These are phyloP conservation scores for Ciconia maguari DNA, from an alignment of 2,113 vertebrate genomes.

Conservation along the genomic window DNA sequence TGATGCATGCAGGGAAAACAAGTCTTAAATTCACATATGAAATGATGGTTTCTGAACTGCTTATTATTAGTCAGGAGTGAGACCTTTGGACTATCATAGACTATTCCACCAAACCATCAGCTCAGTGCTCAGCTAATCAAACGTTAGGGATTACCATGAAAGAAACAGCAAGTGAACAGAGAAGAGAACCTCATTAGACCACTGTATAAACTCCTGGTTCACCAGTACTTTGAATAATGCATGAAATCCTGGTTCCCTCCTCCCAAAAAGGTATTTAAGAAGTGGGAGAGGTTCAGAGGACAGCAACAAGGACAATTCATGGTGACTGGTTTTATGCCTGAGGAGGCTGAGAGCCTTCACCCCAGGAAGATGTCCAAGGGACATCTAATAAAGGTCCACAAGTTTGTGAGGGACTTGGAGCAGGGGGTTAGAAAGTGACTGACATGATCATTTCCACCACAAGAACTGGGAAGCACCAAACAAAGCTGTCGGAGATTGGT, in stretches of 20 bases:
- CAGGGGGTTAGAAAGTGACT: neutral
- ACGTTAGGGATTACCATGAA: neutral
- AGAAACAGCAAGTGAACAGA: neutral
- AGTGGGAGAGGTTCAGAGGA: neutral
- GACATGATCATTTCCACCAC: neutral
- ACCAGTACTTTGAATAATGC: neutral
- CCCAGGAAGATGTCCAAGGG: neutral
- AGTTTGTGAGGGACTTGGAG: neutral
- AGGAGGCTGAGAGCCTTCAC: neutral
- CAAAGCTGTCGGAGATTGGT: rapidly evolving
- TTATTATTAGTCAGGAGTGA: neutral
- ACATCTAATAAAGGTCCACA: neutral
- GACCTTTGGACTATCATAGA: neutral
- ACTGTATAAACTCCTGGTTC: neutral
- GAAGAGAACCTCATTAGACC: neutral
- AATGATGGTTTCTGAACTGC: neutral
- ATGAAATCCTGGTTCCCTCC: neutral
- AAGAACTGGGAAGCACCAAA: neutral
- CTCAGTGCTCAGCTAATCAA: neutral
- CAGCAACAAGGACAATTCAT: neutral
- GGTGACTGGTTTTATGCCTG: neutral
- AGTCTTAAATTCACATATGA: neutral
- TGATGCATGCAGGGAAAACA: neutral
- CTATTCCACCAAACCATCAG: neutral
- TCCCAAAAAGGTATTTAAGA: neutral